Evolutionary conservation across 2,797 vertebrate species (phyloP).

Genomic region (Macroramphosus scolopax): DNA sequence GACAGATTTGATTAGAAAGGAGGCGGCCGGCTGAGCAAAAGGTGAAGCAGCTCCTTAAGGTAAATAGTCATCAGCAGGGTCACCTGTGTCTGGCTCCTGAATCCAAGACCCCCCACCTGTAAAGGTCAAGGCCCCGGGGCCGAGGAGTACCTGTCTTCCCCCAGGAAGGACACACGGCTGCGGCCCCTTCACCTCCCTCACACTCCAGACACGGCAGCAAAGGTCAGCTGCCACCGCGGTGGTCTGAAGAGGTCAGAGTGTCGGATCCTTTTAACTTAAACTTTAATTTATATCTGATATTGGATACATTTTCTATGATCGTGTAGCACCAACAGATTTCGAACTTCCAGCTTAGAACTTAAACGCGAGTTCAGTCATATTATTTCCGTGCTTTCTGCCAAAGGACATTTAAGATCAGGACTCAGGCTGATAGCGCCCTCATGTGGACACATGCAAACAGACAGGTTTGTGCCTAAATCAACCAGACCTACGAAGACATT

Average conservation of each 20-base stretch:
- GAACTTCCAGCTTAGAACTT: no score
- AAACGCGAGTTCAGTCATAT: no score
- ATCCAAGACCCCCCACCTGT: conserved; percentile 6
- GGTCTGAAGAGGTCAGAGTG: conserved; percentile 22
- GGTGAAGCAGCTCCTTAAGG: conserved; percentile 62
- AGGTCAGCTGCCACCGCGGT: conserved; percentile 57
- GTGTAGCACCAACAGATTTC: no score
- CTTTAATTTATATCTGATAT: neutral
- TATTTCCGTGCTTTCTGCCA: no score
- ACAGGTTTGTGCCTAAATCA: no score
- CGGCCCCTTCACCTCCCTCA: conserved; percentile 25
- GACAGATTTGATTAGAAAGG: no score
- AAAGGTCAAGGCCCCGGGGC: conserved; percentile 56
- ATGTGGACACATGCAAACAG: conserved; percentile 49
- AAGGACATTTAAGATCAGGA: no score
- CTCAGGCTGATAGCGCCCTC: conserved; percentile 39
- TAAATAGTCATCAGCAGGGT: conserved; percentile 12
- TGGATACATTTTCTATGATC: no score
- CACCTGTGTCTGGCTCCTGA: conserved; percentile 30
- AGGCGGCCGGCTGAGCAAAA: conserved; percentile 45
- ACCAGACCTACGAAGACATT: neutral
- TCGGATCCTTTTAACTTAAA: neutral
- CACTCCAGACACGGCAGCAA: conserved; percentile 34
- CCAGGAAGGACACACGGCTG: neutral
- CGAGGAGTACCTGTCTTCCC: conserved; percentile 31